phyloP scores from a whole-genome alignment of 53 echinoderm and acorn worm genomes.

The Antedon mediterranea region DNA sequence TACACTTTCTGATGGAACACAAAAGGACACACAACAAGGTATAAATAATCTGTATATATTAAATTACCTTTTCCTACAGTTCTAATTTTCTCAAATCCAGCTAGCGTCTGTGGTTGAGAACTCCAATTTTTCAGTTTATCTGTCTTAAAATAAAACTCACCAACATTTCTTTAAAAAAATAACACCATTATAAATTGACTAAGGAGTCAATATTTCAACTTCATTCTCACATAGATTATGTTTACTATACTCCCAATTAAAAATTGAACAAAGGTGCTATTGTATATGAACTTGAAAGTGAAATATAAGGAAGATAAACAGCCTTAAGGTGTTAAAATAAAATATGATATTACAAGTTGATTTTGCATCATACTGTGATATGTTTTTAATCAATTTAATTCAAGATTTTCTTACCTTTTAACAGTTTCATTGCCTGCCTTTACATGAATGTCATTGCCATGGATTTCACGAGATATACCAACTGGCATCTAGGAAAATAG shows the following conservation, averaged over 20 bases:
- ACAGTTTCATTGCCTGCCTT: slow-evolving; percentile 15
- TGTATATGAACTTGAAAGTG: too few species aligned
- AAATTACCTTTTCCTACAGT: slow-evolving; percentile 93
- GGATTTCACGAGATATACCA: slow-evolving; percentile 62
- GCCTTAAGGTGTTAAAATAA: too few species aligned
- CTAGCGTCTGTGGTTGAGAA: slow-evolving; percentile 79
- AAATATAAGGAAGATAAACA: too few species aligned
- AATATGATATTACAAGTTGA: too few species aligned
- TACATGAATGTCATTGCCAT: slow-evolving; percentile 49
- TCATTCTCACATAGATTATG: too few species aligned
- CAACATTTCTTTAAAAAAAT: slow-evolving; percentile 39
- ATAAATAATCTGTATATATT: too few species aligned
- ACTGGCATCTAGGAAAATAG: slow-evolving; percentile 34
- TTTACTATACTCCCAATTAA: too few species aligned
- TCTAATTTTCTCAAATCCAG: slow-evolving; percentile 94
- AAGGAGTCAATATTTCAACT: too few species aligned
- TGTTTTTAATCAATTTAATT: too few species aligned
- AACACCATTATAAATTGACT: background rate
- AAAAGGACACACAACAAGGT: too few species aligned
- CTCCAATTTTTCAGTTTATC: slow-evolving; percentile 92
- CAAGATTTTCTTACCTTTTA: background rate
- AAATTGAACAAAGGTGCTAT: too few species aligned
- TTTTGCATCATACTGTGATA: slow-evolving; percentile 4
- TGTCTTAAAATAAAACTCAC: slow-evolving; percentile 77
- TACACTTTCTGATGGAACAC: too few species aligned